Percentiles rank a stretch among this genome's conserved stretches.
phyloP scores from a whole-genome alignment of 1,140 invertebrate genomes.

The Bombus terrestris region DNA sequence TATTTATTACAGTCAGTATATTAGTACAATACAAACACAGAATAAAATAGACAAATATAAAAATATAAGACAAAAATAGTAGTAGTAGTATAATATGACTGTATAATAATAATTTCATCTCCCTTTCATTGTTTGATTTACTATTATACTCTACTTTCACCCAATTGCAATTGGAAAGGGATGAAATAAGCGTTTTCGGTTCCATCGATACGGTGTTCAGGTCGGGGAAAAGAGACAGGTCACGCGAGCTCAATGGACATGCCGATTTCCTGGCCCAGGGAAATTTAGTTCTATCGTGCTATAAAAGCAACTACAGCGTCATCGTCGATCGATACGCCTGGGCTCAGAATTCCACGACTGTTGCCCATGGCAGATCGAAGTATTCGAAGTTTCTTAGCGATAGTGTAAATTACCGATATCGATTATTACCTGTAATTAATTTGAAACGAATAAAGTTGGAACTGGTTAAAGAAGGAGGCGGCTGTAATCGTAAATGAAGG shows the following conservation, averaged over 20 bases:
- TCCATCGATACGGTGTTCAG: not conserved
- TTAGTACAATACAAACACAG: too few relatives aligned
- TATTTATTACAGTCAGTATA: too few relatives aligned
- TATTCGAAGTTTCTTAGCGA: not conserved
- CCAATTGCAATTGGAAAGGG: not conserved
- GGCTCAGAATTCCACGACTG: not conserved
- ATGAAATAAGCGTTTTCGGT: not conserved
- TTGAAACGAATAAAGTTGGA: too few relatives aligned
- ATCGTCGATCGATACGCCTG: constrained; percentile 35
- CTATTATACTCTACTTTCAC: not conserved
- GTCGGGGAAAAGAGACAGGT: not conserved
- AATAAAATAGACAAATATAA: too few relatives aligned
- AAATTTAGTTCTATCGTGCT: constrained; percentile 4
- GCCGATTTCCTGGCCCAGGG: not conserved
- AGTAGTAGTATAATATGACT: too few relatives aligned
- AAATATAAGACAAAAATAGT: too few relatives aligned
- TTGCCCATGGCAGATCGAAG: not conserved
- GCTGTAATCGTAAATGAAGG: too few relatives aligned
- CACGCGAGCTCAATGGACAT: constrained; percentile 17
- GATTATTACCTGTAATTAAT: not conserved
- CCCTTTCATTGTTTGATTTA: not conserved
- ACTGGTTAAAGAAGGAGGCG: too few relatives aligned
- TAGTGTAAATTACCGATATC: not conserved
- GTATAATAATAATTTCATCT: not conserved
- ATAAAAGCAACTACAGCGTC: constrained; percentile 24